Evolutionary conservation across 2,113 vertebrate genomes (phyloP), one percentile per base, ranked within the genome.

Genomic region (Pungitius pungitius): DNA sequence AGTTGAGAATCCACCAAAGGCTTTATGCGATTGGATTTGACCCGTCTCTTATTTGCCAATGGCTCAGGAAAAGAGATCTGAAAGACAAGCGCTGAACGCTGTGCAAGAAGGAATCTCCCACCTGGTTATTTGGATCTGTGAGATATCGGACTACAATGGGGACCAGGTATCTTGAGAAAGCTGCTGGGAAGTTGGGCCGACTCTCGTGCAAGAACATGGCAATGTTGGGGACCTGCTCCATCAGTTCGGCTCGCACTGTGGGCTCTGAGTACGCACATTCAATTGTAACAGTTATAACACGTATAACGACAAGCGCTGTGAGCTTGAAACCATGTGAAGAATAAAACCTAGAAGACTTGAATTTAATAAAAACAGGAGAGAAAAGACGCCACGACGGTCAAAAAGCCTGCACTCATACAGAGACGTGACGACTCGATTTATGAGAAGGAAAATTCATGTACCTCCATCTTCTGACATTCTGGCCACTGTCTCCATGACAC

Each of bases 391-490:
- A 20, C 2, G 18, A 37, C 30, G 8, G 7, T 54, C 37, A 63
- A 39, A 35, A 77, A 26, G n/a, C 0, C 4, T 6, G 9, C 6
- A 52, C 14, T 43, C 13, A 58, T 60, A 12, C 22, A 14, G 27
- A 43, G n/a, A 60, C 12, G n/a, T 11, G 2, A 58, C 35, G 33
- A 40, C 8, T 66, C 24, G 37, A 63, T 30, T 63, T 0, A 69
- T 49, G 47, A 80, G 69, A 58, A 66, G 14, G 6, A 77, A 84
- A 83, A 79, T 20, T 15, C 22, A 87, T 86, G 88, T 90, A 97
- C 96, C 96, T 96, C 94, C 90, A 82, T 97, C 96, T 92, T 97
- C 96, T 59, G 96, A 97, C 87, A 97, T 93, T 75, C 95, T 92
- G 86, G 94, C 93, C 67, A 95, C 88, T 26, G 95, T 95, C 83